phyloP scores from a whole-genome alignment of 1,140 invertebrate genomes.

The Sycobia sp. region DNA sequence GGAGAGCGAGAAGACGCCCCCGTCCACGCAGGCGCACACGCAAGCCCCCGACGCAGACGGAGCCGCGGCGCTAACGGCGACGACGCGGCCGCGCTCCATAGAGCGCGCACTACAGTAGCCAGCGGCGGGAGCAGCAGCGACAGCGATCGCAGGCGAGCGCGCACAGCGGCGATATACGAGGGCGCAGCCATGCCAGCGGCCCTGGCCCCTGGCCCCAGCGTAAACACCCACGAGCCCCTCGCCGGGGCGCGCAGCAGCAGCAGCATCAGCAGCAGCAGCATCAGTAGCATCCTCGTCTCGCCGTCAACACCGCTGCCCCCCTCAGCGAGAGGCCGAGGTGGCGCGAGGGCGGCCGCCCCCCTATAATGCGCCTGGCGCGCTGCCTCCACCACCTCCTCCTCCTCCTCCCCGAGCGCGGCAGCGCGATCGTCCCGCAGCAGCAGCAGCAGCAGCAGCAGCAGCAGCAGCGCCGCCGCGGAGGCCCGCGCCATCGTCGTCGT shows the following conservation, averaged over 20 bases:
- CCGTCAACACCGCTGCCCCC: too few species aligned
- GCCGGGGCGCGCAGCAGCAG: too few species aligned
- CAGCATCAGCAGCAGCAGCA: neutral
- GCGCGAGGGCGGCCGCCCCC: neutral
- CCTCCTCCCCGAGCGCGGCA: too few species aligned
- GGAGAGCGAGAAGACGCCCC: too few species aligned
- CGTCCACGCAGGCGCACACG: too few species aligned
- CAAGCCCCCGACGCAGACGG: neutral
- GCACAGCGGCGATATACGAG: neutral
- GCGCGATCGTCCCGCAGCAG: too few species aligned
- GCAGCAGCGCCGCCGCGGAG: conserved; percentile 42
- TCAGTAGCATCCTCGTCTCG: neutral
- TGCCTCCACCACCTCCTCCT: too few species aligned
- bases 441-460: conserved; percentile 46
- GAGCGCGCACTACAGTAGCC: neutral
- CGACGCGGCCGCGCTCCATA: neutral
- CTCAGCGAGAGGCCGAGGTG: neutral
- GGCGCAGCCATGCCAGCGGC: neutral
- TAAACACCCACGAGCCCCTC: too few species aligned
- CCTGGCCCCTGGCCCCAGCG: too few species aligned
- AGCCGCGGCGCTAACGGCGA: neutral
- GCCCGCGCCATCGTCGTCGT: too few species aligned
- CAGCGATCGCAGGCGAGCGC: conserved; percentile 34
- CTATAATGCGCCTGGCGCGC: too few species aligned
- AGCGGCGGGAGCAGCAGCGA: conserved; percentile 33